A percentile compares a stretch with the other conserved stretches of the same genome.
These are phyloP conservation scores for Brenthis hecate DNA, from an alignment of 2,888 invertebrate genomes.

Conservation along the genomic window DNA sequence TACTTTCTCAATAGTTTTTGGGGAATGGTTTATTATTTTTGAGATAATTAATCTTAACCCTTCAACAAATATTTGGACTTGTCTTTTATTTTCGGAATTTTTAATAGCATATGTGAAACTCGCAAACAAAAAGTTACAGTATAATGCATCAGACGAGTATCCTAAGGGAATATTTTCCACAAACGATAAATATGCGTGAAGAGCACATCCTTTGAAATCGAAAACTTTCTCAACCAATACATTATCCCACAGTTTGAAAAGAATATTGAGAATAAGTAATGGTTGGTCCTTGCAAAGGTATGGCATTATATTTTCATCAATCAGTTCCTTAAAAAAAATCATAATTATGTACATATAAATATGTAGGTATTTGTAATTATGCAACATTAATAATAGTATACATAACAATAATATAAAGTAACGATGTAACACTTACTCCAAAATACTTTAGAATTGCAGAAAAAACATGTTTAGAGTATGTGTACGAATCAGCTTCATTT, in stretches of 20 bases:
- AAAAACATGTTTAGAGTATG: constrained; percentile 66
- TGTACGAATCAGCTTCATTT: constrained; percentile 59
- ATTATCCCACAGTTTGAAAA: constrained; percentile 74
- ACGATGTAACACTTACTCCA: constrained; percentile 57
- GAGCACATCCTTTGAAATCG: constrained; percentile 77
- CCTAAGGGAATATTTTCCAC: constrained; percentile 67
- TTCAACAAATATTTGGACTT: constrained; percentile 57
- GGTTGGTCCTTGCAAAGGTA: constrained; percentile 74
- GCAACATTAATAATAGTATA: background rate
- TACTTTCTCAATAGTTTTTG: constrained; percentile 65
- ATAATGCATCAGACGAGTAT: constrained; percentile 73
- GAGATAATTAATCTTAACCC: constrained; percentile 71
- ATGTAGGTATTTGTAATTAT: background rate
- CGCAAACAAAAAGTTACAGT: constrained; percentile 81
- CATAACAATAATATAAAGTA: background rate
- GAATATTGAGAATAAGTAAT: constrained; percentile 76
- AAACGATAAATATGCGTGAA: constrained; percentile 83
- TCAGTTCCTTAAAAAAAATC: constrained; percentile 39
- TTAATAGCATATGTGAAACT: constrained; percentile 79
- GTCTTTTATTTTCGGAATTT: constrained; percentile 52
- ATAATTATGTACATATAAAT: background rate
- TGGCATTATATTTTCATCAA: constrained; percentile 59
- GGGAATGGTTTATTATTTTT: constrained; percentile 50
- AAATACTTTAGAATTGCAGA: constrained; percentile 69
- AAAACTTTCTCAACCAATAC: constrained; percentile 70